Base-by-base conservation (phyloP, 2,113 vertebrate species). In the Alces alces region DNA sequence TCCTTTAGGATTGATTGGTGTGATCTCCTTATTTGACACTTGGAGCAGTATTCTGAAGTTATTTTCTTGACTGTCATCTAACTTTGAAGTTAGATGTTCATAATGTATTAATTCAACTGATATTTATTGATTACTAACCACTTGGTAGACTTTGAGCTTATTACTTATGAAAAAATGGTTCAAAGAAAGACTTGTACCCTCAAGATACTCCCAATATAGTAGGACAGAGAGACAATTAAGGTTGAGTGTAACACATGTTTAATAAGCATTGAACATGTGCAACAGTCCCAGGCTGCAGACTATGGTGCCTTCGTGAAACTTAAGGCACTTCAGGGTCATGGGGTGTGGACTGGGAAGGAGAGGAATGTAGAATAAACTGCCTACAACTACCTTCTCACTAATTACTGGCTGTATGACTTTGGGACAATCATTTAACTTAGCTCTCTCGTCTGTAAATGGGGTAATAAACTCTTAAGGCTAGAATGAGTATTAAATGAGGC, bases 11-110 rank as follows among this genome's bases (percentile, higher is more conserved):
- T 14, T 27, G 12, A 76, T 7, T 76, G 39, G 39, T 76, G 6
- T 76, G 39, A 76, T 76, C 39, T 76, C 70, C 57, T 58, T 94
- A 25, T 61, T 36, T 93, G 43, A 86, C 52, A 47, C 13, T 80
- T 64, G 57, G 21, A 54, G 8, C 25, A 58, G 6, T 30, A 17
- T 70, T 89, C 94, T 50, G 52, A 79, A 80, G 45, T 85, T 16
- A 25, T 45, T 80, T 91, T 61, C 47, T 30, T 39, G 66, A 88
- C 73, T 64, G 23, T 21, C 79, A 86, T 60, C n/a, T 83, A 84
- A 28, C 70, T 91, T 91, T 85, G 19, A 88, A 57, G 54, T 47
- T 85, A 79, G 82, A 25, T 80, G 73, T 76, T 73, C n/a, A 55
- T 16, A 60, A 36, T 39, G 6, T 76, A n/a, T 55, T 54, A 43